Percentiles rank a stretch among this genome's conserved stretches.
phyloP scores from a whole-genome alignment of 2,888 invertebrate genomes.

The Hydrotaea cyrtoneurina region DNA sequence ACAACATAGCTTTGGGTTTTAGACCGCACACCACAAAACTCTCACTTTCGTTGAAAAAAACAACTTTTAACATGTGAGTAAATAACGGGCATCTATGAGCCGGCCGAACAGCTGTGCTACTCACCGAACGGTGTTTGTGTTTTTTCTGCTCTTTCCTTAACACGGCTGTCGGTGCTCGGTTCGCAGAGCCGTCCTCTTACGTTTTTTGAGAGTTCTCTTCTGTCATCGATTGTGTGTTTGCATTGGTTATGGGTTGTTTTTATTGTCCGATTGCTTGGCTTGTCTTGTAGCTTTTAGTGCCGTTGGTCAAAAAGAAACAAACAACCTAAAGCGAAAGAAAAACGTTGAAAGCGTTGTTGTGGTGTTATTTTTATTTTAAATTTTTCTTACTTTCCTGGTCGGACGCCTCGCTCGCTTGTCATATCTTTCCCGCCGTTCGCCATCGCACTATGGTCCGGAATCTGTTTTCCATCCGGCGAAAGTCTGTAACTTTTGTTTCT shows the following conservation, averaged over 20 bases:
- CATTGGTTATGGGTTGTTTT: not conserved
- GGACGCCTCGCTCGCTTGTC: not conserved
- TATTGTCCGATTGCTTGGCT: not conserved
- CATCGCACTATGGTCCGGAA: no score
- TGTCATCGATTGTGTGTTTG: not conserved
- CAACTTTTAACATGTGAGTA: no score
- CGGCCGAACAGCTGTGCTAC: not conserved
- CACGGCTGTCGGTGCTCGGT: not conserved
- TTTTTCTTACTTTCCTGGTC: constrained; percentile 13
- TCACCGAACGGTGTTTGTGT: no score
- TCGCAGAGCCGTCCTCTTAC: constrained; percentile 18
- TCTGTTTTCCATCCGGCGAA: no score
- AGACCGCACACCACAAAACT: constrained; percentile 43
- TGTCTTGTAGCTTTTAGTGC: constrained; percentile 59
- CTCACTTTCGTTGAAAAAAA: constrained; percentile 56
- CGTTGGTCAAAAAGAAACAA: constrained; percentile 57
- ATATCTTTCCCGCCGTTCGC: no score
- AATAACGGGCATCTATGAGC: not conserved
- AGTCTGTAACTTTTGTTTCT: no score
- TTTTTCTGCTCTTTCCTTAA: constrained; percentile 8
- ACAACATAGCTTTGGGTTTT: not conserved
- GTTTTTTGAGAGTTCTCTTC: constrained; percentile 6
- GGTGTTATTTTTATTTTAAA: constrained; percentile 7
- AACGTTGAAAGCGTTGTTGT: constrained; percentile 41
- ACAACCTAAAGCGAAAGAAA: no score